phyloP scores from a whole-genome alignment of 2,797 vertebrate species.

The Enteromius anoplus region DNA sequence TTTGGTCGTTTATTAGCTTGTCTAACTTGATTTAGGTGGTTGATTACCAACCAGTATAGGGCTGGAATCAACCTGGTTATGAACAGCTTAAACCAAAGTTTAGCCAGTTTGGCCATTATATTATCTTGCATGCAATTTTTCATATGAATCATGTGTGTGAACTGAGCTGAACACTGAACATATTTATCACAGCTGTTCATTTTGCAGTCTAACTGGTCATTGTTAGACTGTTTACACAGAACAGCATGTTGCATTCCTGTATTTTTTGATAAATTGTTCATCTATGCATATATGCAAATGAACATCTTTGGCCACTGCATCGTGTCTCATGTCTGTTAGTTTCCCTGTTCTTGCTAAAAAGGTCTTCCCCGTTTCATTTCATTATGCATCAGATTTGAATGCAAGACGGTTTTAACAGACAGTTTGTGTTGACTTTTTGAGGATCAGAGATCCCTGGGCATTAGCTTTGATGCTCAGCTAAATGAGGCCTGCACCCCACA shows the following conservation, averaged over 20 bases:
- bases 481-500: constrained; percentile 42
- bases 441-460: constrained; percentile 48
- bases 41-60: neutral
- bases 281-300: neutral
- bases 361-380: too few relatives aligned
- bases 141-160: neutral
- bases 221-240: neutral
- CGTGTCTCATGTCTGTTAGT: neutral
- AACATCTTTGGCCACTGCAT: neutral
- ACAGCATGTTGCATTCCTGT: neutral
- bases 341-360: too few relatives aligned
- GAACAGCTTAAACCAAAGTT: neutral
- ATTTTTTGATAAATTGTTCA: neutral
- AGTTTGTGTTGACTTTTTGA: constrained; percentile 39
- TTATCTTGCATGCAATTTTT: neutral
- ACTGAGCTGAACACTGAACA: neutral
- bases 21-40: neutral
- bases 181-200: neutral
- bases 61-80: neutral
- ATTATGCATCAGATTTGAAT: too few relatives aligned
- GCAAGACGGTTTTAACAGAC: too few relatives aligned
- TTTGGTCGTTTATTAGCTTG: neutral
- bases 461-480: constrained; percentile 48
- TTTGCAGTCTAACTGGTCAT: neutral
- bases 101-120: neutral